Evolutionary conservation across 2,888 invertebrate genomes (phyloP).

Genomic region (Phalera bucephala): DNA sequence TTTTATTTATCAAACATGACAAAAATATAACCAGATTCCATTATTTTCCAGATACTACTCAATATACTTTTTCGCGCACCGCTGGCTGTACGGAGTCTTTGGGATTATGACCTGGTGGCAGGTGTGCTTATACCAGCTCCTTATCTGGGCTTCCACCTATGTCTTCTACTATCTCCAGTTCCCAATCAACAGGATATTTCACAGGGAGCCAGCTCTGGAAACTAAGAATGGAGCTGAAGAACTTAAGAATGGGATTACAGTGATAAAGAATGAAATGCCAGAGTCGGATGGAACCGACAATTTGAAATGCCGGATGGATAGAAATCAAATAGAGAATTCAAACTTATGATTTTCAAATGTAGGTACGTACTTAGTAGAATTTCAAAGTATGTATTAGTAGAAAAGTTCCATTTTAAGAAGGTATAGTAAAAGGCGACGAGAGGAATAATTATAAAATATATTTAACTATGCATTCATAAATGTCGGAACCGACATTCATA

Average conservation of each 20-base stretch:
- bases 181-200: constrained; percentile 64
- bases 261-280: constrained; percentile 2
- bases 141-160: constrained; percentile 57
- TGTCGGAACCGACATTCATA: too few relatives aligned
- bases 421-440: too few relatives aligned
- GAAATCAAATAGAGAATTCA: constrained; percentile 51
- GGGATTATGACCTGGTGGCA: constrained; percentile 79
- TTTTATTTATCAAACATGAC: too few relatives aligned
- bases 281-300: constrained; percentile 42
- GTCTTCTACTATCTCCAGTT: constrained; percentile 64
- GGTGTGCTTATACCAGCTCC: constrained; percentile 59
- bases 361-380: too few relatives aligned
- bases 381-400: too few relatives aligned
- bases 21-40: too few relatives aligned
- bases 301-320: constrained; percentile 44
- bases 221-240: constrained; percentile 14
- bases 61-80: constrained; percentile 66
- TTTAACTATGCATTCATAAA: too few relatives aligned
- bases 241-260: constrained; percentile 6
- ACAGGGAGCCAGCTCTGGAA: constrained; percentile 33
- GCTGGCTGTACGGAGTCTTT: constrained; percentile 80
- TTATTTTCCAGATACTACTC: constrained; percentile 63
- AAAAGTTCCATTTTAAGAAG: too few relatives aligned
- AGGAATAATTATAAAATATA: too few relatives aligned
- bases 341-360: constrained; percentile 51